Evolutionary conservation across 1,140 invertebrate species (phyloP).

Genomic region (Eriosoma lanigerum): DNA sequence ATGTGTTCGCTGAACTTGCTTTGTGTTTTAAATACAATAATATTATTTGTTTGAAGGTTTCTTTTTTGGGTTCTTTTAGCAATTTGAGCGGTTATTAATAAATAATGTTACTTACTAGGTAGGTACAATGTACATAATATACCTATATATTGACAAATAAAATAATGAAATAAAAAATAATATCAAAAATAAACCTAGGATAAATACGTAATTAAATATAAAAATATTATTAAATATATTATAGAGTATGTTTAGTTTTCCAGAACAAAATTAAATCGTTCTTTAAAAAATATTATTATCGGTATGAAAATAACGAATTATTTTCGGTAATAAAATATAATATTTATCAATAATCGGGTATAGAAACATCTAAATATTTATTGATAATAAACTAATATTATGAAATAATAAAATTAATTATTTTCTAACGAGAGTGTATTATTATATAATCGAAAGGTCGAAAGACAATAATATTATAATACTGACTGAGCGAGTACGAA

Average conservation of each 20-base stretch:
- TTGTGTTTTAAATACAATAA: background rate
- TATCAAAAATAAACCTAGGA: background rate
- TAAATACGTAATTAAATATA: slow-evolving; percentile 4
- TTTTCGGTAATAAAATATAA: background rate
- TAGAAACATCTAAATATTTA: no score
- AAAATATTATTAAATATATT: slow-evolving; percentile 1
- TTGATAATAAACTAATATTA: no score
- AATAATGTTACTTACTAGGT: no score
- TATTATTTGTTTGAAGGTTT: background rate
- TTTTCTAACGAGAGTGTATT: background rate
- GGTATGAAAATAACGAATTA: background rate
- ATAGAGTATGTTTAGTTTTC: background rate
- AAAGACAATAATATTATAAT: no score
- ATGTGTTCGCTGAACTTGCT: background rate
- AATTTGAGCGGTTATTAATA: no score
- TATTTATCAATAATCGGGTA: no score
- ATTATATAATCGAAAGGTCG: background rate
- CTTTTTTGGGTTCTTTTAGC: no score
- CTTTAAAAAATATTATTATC: background rate
- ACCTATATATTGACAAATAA: no score
- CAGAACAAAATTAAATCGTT: background rate
- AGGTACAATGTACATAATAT: no score
- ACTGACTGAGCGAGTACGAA: no score
- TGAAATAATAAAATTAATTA: background rate
- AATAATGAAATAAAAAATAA: slow-evolving; percentile 20